Base-by-base conservation (phyloP, 2,888 invertebrate species). In the Meganola albula region DNA sequence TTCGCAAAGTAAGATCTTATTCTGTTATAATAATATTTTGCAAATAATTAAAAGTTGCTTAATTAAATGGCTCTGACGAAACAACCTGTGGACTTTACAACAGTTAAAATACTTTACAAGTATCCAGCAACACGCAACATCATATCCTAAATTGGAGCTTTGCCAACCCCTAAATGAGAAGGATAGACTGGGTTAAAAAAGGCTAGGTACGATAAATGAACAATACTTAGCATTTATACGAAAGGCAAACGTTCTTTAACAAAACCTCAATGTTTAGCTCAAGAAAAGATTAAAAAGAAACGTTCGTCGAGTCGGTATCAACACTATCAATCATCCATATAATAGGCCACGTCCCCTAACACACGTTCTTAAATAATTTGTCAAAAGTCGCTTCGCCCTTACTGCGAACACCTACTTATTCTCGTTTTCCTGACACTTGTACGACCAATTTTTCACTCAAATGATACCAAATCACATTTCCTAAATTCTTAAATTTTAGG, bases 361-460 rank as follows among this genome's bases (percentile, higher is more conserved):
- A 78, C 84, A 84, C 83, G 84, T 83, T 69, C 83, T 78, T 77
- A 77, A 82, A 83, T 84, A 83, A 85, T 85, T 85, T 85, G 83
- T 85, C 84, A 85, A 72, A 74, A 79, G 63, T 70, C 69, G 63
- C 67, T 63, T 62, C 61, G 67, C 68, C 64, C 67, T 61, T 65
- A 63, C 61, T 57, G 53, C 49, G 58, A 69, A 44, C 54, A 49
- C 61, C 52, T 60, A 63, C 61, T 65, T 68, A 67, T 66, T 55
- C 56, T 31, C 56, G 58, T 65, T 71, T 72, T 69, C 64, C 66
- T 63, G 58, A 57, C 60, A 63, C 61, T 65, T 60, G 54, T 58
- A 45, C 51, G 44, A 44, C 49, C 38, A 40, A 58, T 67, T 59
- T 65, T 68, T 65, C 54, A 56, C 41, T 47, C 36, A 28, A 57